Conservation (phyloP, 2,888 invertebrate genomes). For the Eupeodes luniger region DNA sequence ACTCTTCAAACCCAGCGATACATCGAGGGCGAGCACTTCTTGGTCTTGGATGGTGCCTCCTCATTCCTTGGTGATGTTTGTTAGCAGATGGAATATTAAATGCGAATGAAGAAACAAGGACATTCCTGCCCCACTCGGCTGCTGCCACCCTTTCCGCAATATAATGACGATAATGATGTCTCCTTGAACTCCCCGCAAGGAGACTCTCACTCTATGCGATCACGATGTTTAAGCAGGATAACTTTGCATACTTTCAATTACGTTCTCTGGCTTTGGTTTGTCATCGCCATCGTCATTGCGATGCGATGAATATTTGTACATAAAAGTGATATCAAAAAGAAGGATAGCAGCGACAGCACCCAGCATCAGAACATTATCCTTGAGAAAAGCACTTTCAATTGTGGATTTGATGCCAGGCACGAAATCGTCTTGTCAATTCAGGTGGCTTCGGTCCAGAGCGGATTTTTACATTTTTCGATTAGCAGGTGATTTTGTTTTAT, state of each 20-base stretch:
- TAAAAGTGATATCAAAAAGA: constrained; percentile 51
- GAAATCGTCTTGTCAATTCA: constrained; percentile 36
- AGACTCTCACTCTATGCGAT: not conserved
- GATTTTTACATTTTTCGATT: constrained; percentile 45
- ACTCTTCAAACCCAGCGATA: too few relatives aligned
- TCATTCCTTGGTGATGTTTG: constrained; percentile 20
- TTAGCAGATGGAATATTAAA: constrained; percentile 68
- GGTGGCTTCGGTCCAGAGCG: constrained; percentile 16
- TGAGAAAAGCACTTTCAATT: constrained; percentile 57
- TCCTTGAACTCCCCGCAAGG: constrained; percentile 62
- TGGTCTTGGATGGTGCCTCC: too few relatives aligned
- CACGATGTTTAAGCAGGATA: constrained; percentile 29
- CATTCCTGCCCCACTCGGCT: constrained; percentile 13
- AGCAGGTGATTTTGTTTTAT: constrained; percentile 22
- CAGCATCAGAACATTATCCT: constrained; percentile 50
- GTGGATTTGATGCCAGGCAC: constrained; percentile 21
- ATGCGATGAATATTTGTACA: constrained; percentile 62
- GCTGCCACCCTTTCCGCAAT: constrained; percentile 36
- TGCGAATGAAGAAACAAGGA: constrained; percentile 47
- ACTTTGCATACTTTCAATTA: constrained; percentile 73
- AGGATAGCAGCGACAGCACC: not conserved
- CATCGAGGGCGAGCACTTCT: not conserved
- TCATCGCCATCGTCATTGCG: constrained; percentile 24
- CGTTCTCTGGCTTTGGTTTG: constrained; percentile 2
- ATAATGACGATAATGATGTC: constrained; percentile 68